Conservation (phyloP, 2,888 invertebrate species). For the Phorcus lineatus region DNA sequence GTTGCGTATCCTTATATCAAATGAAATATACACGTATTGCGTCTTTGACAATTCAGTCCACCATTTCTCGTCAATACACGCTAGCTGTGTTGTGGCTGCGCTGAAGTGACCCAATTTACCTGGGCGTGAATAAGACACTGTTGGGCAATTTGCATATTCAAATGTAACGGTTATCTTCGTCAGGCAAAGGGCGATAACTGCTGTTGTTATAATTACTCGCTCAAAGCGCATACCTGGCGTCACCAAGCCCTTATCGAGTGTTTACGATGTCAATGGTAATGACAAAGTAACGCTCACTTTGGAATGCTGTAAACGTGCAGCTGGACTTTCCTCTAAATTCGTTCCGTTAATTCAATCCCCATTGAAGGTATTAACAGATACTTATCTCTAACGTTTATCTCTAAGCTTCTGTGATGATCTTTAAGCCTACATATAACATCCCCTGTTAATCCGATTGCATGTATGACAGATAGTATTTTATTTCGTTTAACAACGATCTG, state of each 20-base stretch:
- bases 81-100: slow-evolving; percentile 16
- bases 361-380: background rate
- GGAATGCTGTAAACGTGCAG: background rate
- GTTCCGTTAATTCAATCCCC: slow-evolving; percentile 5
- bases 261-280: slow-evolving; percentile 14
- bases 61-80: background rate
- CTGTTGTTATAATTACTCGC: background rate
- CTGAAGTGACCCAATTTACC: background rate
- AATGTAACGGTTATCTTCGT: background rate
- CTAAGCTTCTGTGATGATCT: too few species aligned
- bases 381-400: background rate
- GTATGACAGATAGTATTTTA: too few species aligned
- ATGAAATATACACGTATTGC: background rate
- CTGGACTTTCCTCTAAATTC: background rate
- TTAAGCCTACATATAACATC: too few species aligned
- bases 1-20: background rate
- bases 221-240: slow-evolving; percentile 25
- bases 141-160: background rate
- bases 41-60: background rate
- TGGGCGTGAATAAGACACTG: background rate
- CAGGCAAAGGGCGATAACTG: slow-evolving; percentile 1
- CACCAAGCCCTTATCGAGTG: slow-evolving; percentile 25
- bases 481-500: too few species aligned
- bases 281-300: background rate
- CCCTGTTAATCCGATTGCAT: too few species aligned